A percentile compares a stretch with the other conserved stretches of the same genome.
Evolutionary conservation across 35 echinoderm and acorn worm species (phyloP).

Genomic region (Acanthaster planci): DNA sequence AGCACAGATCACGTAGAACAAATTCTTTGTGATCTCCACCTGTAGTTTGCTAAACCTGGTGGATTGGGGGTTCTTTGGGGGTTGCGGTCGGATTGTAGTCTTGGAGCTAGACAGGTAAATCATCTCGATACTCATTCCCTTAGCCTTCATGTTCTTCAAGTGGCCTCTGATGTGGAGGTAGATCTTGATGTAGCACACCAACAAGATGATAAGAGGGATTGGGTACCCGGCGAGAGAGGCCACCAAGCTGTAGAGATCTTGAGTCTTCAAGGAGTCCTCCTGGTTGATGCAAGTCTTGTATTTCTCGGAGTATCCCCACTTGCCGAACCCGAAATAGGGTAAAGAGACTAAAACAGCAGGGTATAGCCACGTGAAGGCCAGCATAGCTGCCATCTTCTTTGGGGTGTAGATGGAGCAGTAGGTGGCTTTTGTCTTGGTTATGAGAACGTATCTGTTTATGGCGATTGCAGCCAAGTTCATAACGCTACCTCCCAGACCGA

Average conservation of each 20-base stretch:
- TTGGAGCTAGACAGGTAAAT: neutral
- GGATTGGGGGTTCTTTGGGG: neutral
- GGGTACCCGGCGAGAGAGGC: slow-evolving; percentile 14
- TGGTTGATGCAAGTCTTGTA: slow-evolving; percentile 47
- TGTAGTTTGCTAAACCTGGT: slow-evolving; percentile 37
- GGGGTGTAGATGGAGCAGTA: slow-evolving; percentile 41
- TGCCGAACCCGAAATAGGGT: slow-evolving; percentile 47
- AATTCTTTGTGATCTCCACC: slow-evolving; percentile 79
- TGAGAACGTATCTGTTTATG: slow-evolving; percentile 53
- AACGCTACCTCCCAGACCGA: slow-evolving; percentile 49
- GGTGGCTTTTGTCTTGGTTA: slow-evolving; percentile 23
- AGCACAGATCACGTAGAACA: slow-evolving; percentile 68
- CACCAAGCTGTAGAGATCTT: slow-evolving; percentile 28
- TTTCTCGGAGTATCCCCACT: slow-evolving; percentile 41
- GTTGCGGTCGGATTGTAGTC: neutral
- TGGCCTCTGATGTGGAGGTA: slow-evolving; percentile 27
- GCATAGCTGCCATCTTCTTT: slow-evolving; percentile 23
- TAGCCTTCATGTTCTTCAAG: slow-evolving; percentile 7
- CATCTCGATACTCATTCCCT: neutral
- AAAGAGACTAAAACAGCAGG: slow-evolving; percentile 31
- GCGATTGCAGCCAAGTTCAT: slow-evolving; percentile 65
- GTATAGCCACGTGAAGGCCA: slow-evolving; percentile 42
- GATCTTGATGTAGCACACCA: slow-evolving; percentile 43
- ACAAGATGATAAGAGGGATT: slow-evolving; percentile 25
- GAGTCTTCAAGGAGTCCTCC: slow-evolving; percentile 13